Conservation (phyloP, 2,888 invertebrate genomes). For the Brachynemurus nebulosus region DNA sequence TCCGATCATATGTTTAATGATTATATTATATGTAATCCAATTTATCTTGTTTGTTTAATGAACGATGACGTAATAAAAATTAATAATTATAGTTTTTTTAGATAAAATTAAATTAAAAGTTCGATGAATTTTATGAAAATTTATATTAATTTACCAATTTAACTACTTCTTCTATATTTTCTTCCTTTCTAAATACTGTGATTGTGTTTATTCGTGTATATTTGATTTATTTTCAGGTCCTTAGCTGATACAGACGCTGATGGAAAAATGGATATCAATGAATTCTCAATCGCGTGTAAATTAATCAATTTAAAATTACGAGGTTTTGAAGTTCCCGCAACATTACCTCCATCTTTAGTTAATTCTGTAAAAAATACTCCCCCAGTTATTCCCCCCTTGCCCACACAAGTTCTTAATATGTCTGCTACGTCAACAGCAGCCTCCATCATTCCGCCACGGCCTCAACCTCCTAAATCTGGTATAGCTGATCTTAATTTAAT, state of each 20-base stretch:
- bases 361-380: constrained; percentile 43
- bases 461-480: not conserved
- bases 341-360: constrained; percentile 62
- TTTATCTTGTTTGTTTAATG: no score
- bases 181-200: no score
- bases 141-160: no score
- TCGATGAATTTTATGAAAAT: no score
- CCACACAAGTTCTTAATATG: constrained; percentile 10
- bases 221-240: constrained; percentile 43
- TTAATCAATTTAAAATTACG: constrained; percentile 81
- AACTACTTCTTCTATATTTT: no score
- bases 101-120: no score
- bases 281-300: constrained; percentile 97
- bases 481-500: constrained; percentile 15
- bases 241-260: constrained; percentile 93
- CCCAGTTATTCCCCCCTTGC: constrained; percentile 24
- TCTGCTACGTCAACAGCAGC: constrained; percentile 29
- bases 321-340: constrained; percentile 79
- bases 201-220: no score
- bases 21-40: no score
- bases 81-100: no score
- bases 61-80: no score
- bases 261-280: constrained; percentile 90
- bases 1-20: no score
- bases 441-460: constrained; percentile 19